Evolutionary conservation across 2,888 invertebrate species (phyloP), one percentile per base, ranked within the genome.

Genomic region (Drosophila flavopinicola): DNA sequence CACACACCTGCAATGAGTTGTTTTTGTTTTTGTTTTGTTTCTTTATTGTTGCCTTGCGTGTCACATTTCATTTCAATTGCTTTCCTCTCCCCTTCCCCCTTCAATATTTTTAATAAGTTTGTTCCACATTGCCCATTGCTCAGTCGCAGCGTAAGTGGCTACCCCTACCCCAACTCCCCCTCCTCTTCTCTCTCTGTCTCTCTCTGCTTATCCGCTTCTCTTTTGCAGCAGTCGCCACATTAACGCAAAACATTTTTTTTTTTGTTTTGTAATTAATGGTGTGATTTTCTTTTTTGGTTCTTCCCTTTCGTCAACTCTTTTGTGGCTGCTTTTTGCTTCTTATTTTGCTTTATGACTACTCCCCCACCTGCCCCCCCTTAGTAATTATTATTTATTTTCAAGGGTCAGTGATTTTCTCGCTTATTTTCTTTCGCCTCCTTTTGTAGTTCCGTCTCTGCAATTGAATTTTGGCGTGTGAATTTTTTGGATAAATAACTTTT

Each of bases 321-420:
- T 56, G 53, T 29, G 44, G 42, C 52, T 47, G n/a, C n/a, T n/a
- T n/a, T n/a, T n/a, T n/a, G n/a, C 35, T 39, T 69, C 67, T 63
- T 44, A 30, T 42, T 64, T 54, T 11, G 15, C 4, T 29, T 58
- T 47, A 15, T 20, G 17, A 1, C 29, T 39, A 9, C 60, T 13
- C 17, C 47, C 30, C 32, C 25, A 27, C 27, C 44, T 24, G 1
- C 23, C 45, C 15, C 13, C 15, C 11, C 3, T 54, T 58, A 42
- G 61, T 74, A 76, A 76, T 76, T 73, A 76, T 76, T 76, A 76
- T 76, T 73, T 73, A 76, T 73, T 73, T 76, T 76, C 74, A 76
- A 63, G 76, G 76, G 76, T 76, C 76, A 76, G 35, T 76, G 76
- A 76, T 76, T 76, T 75, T 69, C 66, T 66, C 39, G 57, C 48